Base-by-base conservation (phyloP, 2,888 invertebrate genomes). In the Melanargia galathea region DNA sequence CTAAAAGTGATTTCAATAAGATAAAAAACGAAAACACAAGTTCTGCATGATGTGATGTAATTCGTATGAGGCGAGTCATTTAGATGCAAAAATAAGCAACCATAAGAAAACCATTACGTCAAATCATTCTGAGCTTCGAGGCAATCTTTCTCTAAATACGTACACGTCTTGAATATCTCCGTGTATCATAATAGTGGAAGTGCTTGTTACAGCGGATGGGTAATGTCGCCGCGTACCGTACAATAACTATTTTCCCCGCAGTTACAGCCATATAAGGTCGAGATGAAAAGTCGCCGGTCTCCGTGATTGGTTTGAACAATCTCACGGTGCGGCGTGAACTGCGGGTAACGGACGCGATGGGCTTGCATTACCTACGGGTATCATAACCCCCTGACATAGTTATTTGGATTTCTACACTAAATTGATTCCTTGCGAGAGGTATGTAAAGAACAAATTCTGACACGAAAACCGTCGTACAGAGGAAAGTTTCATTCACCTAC, bases 341-440 rank as follows among this genome's bases (percentile, higher is more conserved):
- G n/a, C 78, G 78, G 71, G 73, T 87, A 87, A 88, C 86, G 87
- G 87, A 77, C 72, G 26, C 46, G 57, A 35, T 58, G 58, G 69
- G 70, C 71, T 78, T 79, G 81, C 81, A 82, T 77, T 79, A 78
- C 82, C 85, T 81, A 85, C 84, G n/a, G n/a, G n/a, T n/a, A n/a
- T n/a, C 82, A 79, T 86, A 88, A 87, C 89, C 89, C 82, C 83
- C 72, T 89, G 83, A 83, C 90, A 88, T 78, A 87, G 82, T 86
- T 87, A 70, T 72, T 72, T 76, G 71, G 73, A 76, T 79, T 79
- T 79, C 80, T 80, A 78, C 77, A 75, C 75, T 78, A 86, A 87
- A 88, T 87, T 88, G 85, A 86, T 84, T 87, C 83, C 75, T 59
- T 63, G 48, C 45, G 22, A 35, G n/a, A 11, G 26, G 22, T 26